Percentiles rank a stretch among this genome's conserved stretches.
Evolutionary conservation across 2,797 vertebrate genomes (phyloP).

Genomic region (Heterohyrax brucei): DNA sequence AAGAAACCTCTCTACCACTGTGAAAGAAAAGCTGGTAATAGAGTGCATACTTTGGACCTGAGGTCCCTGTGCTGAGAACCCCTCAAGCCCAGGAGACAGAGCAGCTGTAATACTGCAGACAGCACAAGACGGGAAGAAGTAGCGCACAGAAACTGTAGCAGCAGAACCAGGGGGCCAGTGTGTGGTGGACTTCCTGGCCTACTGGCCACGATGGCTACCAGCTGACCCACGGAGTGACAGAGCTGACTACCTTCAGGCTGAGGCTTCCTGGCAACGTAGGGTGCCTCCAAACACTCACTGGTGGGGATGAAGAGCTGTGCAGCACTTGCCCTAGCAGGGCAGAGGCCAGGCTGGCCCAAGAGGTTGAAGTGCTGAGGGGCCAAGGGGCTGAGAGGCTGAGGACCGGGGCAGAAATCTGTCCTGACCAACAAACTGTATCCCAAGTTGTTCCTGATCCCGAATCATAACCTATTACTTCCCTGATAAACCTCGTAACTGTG

Average conservation of each 20-base stretch:
- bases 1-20: neutral
- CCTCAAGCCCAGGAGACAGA: neutral
- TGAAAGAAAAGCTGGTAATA: neutral
- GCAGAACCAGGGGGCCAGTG: neutral
- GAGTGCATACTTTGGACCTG: neutral
- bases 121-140: neutral
- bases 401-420: neutral
- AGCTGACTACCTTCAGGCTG: neutral
- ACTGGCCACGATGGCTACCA: no score
- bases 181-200: no score
- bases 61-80: neutral
- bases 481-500: neutral
- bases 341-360: neutral
- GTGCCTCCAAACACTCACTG: neutral
- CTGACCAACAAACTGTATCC: neutral
- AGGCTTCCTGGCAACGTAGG: no score
- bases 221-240: no score
- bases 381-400: neutral
- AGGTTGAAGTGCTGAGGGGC: neutral
- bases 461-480: neutral
- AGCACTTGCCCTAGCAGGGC: neutral
- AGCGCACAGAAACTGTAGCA: neutral
- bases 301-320: neutral
- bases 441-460: neutral
- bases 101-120: neutral